Evolutionary conservation across 2,797 vertebrate genomes (phyloP).

Genomic region (Loris lydekkerianus): DNA sequence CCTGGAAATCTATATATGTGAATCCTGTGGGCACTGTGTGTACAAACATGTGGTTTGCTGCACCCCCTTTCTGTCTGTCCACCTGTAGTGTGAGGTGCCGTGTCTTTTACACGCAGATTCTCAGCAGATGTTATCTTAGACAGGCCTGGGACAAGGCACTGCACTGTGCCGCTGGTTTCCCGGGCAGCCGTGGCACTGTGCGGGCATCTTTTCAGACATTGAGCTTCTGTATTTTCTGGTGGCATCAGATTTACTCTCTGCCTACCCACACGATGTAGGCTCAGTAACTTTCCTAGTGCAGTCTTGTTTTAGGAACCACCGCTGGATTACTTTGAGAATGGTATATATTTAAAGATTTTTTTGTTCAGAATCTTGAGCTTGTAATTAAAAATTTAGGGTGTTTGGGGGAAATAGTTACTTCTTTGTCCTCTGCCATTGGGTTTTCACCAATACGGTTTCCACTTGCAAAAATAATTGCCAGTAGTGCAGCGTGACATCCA

Average conservation of each 20-base stretch:
- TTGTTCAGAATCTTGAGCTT: constrained; percentile 8
- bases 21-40: background rate
- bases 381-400: constrained; percentile 15
- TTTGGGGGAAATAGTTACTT: background rate
- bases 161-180: background rate
- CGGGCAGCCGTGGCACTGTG: background rate
- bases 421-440: background rate
- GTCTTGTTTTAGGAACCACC: background rate
- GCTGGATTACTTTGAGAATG: constrained; percentile 6
- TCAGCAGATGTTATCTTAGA: background rate
- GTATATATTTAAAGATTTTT: constrained; percentile 22
- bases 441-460: constrained; percentile 52
- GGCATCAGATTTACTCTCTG: background rate
- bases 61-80: background rate
- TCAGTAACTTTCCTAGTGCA: background rate
- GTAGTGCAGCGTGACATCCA: background rate
- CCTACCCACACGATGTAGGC: background rate
- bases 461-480: background rate
- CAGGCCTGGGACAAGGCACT: background rate
- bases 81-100: background rate
- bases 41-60: background rate
- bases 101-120: background rate
- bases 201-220: background rate
- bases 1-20: background rate
- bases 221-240: constrained; percentile 11